Percentiles rank a stretch among this genome's conserved stretches.
phyloP scores from a whole-genome alignment of 2,113 vertebrate species.

The Eira barbara region DNA sequence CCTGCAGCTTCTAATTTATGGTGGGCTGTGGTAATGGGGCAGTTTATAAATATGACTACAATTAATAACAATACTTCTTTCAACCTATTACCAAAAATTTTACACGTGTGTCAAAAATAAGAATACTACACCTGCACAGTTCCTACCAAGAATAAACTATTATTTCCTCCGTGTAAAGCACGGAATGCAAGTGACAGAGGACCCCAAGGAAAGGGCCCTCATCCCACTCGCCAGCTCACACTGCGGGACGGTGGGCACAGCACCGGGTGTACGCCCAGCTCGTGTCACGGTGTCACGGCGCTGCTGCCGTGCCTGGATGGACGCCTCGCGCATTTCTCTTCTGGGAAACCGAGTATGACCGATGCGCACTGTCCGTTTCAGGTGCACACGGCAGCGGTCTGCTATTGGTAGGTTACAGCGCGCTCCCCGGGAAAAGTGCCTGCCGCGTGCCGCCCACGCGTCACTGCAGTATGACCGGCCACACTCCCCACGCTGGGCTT shows the following conservation, averaged over 20 bases:
- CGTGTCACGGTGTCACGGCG: fast-evolving
- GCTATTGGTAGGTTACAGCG: fast-evolving
- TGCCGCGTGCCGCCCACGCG: neutral
- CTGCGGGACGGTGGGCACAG: neutral
- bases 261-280: neutral
- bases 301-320: fast-evolving
- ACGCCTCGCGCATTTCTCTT: neutral
- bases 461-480: neutral
- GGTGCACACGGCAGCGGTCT: fast-evolving
- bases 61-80: neutral
- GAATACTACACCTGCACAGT: neutral
- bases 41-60: neutral
- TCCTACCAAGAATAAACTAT: neutral
- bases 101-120: neutral
- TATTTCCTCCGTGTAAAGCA: neutral
- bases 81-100: neutral
- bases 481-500: neutral
- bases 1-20: neutral
- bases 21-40: neutral
- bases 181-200: neutral
- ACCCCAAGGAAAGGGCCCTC: neutral
- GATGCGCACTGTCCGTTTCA: fast-evolving
- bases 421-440: neutral
- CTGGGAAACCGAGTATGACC: fast-evolving
- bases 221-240: neutral